A percentile compares a stretch with the other conserved stretches of the same genome.
phyloP scores from a whole-genome alignment of 92 coral and sea anemone species.

The Epizoanthus fatuus region DNA sequence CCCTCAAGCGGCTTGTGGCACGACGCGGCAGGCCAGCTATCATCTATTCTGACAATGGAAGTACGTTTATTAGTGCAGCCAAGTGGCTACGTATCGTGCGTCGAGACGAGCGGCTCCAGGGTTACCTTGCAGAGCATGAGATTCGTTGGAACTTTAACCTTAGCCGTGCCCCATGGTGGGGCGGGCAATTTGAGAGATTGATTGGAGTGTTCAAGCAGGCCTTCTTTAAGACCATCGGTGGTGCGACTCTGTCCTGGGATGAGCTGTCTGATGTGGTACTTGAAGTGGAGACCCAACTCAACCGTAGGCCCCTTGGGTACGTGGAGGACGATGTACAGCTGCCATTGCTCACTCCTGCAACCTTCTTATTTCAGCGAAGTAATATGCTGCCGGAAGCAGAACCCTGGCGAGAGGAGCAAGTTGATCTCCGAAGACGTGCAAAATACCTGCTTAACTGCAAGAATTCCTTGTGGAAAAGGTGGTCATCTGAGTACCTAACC shows the following conservation, averaged over 20 bases:
- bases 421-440: neutral
- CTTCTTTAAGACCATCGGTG: too few relatives aligned
- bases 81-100: conserved; percentile 2
- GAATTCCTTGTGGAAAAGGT: neutral
- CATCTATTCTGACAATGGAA: conserved; percentile 23
- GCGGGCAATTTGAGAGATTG: neutral
- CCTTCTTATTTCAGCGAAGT: too few relatives aligned
- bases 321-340: too few relatives aligned
- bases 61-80: conserved; percentile 17
- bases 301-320: too few relatives aligned
- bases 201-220: too few relatives aligned
- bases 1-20: conserved; percentile 14
- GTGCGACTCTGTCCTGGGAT: too few relatives aligned
- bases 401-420: neutral
- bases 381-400: neutral
- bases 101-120: conserved; percentile 5
- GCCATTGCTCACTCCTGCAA: too few relatives aligned
- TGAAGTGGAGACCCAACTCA: too few relatives aligned
- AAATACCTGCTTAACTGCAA: conserved; percentile 2
- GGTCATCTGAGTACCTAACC: neutral
- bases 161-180: conserved; percentile 16
- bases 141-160: conserved; percentile 26
- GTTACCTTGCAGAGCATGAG: neutral
- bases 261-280: too few relatives aligned
- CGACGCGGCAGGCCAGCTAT: conserved; percentile 7